These are phyloP conservation scores for Eudyptes chrysolophus DNA, from an alignment of 2,113 vertebrate species.

Conservation along the genomic window DNA sequence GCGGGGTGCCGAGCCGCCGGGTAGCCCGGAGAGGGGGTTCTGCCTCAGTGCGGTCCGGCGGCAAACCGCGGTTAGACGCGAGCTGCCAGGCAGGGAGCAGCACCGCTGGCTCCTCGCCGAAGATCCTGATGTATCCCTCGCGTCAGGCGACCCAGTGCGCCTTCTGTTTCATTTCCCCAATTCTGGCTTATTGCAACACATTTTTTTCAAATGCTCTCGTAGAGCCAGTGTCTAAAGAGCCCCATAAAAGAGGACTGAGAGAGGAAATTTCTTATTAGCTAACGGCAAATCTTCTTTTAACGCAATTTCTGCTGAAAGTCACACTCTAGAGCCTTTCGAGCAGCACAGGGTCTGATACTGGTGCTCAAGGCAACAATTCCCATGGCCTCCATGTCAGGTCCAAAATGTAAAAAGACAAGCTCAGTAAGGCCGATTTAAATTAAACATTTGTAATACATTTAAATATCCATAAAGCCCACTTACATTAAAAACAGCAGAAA, in stretches of 20 bases:
- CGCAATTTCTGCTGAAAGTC: background rate
- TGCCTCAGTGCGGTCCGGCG: fast-evolving
- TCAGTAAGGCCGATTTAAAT: background rate
- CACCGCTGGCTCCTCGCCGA: background rate
- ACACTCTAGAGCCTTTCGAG: background rate
- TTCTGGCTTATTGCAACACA: background rate
- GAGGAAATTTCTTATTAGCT: background rate
- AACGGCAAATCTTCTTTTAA: too few species aligned
- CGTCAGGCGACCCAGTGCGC: background rate
- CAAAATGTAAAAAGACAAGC: background rate
- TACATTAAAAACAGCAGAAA: background rate
- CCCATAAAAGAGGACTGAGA: background rate
- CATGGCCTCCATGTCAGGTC: background rate
- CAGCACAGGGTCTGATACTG: background rate
- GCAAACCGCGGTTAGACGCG: fast-evolving
- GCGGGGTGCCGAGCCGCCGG: too few species aligned
- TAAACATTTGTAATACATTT: background rate
- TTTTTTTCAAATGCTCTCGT: background rate
- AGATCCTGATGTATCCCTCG: background rate
- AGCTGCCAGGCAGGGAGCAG: background rate
- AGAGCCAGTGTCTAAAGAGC: too few species aligned
- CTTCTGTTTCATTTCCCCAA: background rate
- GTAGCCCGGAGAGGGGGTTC: too few species aligned
- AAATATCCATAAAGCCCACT: background rate
- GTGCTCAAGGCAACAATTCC: background rate